phyloP scores from a whole-genome alignment of 2,888 invertebrate genomes.

The Tolmerus cingulatus region DNA sequence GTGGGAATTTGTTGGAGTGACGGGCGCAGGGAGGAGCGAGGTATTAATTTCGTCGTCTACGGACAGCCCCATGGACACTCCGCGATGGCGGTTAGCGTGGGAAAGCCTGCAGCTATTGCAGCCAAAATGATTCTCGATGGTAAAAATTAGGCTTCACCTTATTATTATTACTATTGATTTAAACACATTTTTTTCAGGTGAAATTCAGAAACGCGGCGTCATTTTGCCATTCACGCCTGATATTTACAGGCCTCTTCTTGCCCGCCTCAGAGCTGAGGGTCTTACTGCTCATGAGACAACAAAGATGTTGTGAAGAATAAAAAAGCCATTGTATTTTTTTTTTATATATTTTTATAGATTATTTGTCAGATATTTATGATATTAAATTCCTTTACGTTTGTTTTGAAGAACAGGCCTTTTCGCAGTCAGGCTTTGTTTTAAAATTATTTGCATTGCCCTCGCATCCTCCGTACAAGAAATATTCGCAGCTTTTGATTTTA shows the following conservation, averaged over 20 bases:
- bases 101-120: constrained; percentile 94
- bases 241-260: constrained; percentile 91
- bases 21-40: constrained; percentile 80
- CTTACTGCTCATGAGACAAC: constrained; percentile 75
- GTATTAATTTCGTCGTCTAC: constrained; percentile 88
- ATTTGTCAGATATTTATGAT: neutral
- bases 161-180: neutral
- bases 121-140: constrained; percentile 96
- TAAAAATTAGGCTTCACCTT: constrained; percentile 41
- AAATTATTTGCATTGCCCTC: constrained; percentile 4
- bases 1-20: constrained; percentile 93
- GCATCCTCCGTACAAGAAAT: constrained; percentile 1
- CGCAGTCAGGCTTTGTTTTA: neutral
- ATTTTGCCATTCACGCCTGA: constrained; percentile 91
- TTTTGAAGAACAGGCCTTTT: neutral
- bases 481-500: neutral
- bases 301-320: constrained; percentile 58
- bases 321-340: neutral
- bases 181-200: constrained; percentile 65
- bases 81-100: constrained; percentile 95
- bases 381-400: neutral
- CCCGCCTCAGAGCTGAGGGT: constrained; percentile 85
- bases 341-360: neutral
- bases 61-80: constrained; percentile 85
- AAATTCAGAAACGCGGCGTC: constrained; percentile 95